Conservation (phyloP, 2,797 vertebrate genomes). For the Heterohyrax brucei region DNA sequence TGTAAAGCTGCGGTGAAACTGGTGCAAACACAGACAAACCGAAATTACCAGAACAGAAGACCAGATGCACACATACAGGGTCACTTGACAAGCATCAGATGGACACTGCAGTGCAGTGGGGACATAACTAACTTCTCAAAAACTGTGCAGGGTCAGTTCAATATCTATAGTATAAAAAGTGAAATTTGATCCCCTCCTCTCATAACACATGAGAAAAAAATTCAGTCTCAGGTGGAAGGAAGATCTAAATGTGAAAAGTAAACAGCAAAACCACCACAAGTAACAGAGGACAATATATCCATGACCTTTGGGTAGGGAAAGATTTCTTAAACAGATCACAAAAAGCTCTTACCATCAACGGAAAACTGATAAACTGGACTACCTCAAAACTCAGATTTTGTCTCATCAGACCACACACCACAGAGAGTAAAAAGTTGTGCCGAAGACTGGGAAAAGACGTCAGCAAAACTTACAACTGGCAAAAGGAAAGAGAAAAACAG, state of each 20-base stretch:
- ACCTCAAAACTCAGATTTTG: constrained; percentile 34
- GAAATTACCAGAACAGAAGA: background rate
- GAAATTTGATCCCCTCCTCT: background rate
- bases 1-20: background rate
- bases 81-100: constrained; percentile 1
- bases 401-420: background rate
- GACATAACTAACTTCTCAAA: constrained; percentile 18
- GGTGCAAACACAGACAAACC: background rate
- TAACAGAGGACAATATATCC: background rate
- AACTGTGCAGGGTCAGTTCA: background rate
- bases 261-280: background rate
- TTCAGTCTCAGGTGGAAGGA: background rate
- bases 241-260: background rate
- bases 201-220: background rate
- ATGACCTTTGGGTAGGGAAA: background rate
- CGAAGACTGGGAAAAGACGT: background rate
- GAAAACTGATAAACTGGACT: background rate
- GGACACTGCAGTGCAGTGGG: background rate
- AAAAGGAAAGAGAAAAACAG: background rate
- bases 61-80: background rate
- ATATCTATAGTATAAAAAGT: too few relatives aligned
- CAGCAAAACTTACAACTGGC: background rate
- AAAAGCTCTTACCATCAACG: constrained; percentile 35
- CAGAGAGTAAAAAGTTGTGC: background rate
- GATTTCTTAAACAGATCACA: constrained; percentile 25